Evolutionary conservation across 2,113 vertebrate species (phyloP).

Genomic region (Rhipidura dahli): DNA sequence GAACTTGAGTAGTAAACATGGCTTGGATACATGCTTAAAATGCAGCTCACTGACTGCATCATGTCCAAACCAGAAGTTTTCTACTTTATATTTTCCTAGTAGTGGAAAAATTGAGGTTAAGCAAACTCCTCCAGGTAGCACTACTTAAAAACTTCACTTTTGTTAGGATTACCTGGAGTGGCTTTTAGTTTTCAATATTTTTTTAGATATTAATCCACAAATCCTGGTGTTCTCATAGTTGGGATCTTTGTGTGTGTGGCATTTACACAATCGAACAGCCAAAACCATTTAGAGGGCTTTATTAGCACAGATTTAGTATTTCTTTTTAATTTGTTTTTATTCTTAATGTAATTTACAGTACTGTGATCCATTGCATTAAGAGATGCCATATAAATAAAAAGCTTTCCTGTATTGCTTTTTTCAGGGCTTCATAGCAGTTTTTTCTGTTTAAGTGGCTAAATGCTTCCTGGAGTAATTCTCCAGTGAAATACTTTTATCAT

Average conservation of each 20-base stretch:
- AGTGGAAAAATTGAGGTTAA: neutral
- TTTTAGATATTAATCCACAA: neutral
- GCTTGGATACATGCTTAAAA: neutral
- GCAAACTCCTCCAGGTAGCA: neutral
- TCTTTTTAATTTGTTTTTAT: neutral
- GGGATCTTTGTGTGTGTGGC: neutral
- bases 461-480: neutral
- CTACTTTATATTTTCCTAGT: neutral
- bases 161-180: neutral
- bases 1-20: neutral
- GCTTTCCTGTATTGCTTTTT: neutral
- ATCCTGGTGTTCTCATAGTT: neutral
- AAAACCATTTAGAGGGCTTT: neutral
- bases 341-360: neutral
- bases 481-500: neutral
- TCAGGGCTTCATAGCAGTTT: neutral
- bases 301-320: neutral
- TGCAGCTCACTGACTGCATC: neutral
- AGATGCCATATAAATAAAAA: neutral
- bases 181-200: neutral
- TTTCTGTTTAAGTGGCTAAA: neutral
- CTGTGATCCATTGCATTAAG: neutral
- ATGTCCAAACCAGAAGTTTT: neutral
- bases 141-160: neutral
- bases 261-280: neutral